Conservation (phyloP, 23 tunicate genomes). For the Halocynthia aurantium region DNA sequence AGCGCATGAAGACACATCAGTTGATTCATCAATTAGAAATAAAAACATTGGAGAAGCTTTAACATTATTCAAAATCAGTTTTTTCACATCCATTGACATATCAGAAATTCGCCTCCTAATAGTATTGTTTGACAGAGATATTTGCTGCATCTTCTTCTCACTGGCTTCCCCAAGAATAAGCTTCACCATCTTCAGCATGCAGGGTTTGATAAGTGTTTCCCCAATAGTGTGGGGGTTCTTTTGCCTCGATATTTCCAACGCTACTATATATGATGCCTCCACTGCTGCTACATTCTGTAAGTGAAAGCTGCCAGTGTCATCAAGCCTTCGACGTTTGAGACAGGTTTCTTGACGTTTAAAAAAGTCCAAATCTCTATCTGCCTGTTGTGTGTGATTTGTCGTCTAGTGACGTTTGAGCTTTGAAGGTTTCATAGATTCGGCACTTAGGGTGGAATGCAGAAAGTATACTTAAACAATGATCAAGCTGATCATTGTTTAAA, state of each 20-base stretch:
- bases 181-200: constrained; percentile 60
- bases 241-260: constrained; percentile 51
- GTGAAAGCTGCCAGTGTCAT: constrained; percentile 42
- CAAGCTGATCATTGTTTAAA: too few relatives aligned
- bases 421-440: constrained; percentile 60
- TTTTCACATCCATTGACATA: constrained; percentile 48
- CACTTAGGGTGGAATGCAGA: too few relatives aligned
- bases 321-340: too few relatives aligned
- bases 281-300: constrained; percentile 30
- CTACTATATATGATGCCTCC: constrained; percentile 58
- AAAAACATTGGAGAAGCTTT: constrained; percentile 60
- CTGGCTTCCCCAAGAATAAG: constrained; percentile 47
- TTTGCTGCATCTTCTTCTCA: constrained; percentile 28
- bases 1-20: constrained; percentile 50
- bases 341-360: constrained; percentile 43
- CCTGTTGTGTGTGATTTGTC: constrained; percentile 21
- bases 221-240: constrained; percentile 46
- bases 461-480: too few relatives aligned
- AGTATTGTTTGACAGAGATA: constrained; percentile 53
- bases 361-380: constrained; percentile 30
- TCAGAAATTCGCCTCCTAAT: constrained; percentile 37
- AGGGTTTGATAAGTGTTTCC: constrained; percentile 59
- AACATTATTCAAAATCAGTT: constrained; percentile 48
- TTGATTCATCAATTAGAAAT: constrained; percentile 61
- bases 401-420: constrained; percentile 37